A percentile compares a stretch with the other conserved stretches of the same genome.
These are phyloP conservation scores for Fistularia tabacaria DNA, from an alignment of 2,797 vertebrate genomes.

Conservation along the genomic window DNA sequence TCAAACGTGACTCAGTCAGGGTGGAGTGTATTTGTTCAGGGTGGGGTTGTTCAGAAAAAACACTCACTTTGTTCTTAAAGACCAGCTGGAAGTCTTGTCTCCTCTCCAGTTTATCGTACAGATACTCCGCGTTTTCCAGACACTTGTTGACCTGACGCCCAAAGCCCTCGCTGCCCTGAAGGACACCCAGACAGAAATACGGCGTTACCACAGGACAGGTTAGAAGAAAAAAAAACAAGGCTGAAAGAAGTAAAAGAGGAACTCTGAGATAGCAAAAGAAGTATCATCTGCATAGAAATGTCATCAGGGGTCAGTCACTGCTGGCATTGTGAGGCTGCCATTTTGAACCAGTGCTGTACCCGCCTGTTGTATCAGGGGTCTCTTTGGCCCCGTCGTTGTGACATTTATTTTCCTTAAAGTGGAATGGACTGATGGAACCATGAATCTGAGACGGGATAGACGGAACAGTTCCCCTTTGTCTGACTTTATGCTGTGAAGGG, in stretches of 20 bases:
- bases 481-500: no score
- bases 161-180: slow-evolving; percentile 70
- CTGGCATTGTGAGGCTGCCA: no score
- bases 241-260: background rate
- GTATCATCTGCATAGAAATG: no score
- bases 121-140: slow-evolving; percentile 75
- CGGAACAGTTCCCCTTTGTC: no score
- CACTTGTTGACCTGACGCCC: slow-evolving; percentile 73
- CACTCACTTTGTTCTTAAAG: slow-evolving; percentile 67
- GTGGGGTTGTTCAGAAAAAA: background rate
- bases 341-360: no score
- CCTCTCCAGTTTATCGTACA: slow-evolving; percentile 69
- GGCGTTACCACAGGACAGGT: background rate
- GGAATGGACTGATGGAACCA: no score
- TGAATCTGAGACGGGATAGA: no score
- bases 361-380: no score
- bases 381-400: no score
- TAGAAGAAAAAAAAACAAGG: background rate
- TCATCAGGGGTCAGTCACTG: no score
- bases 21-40: background rate
- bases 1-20: background rate
- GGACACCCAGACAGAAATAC: background rate
- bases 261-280: no score
- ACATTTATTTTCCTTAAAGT: no score
- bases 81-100: slow-evolving; percentile 73